Evolutionary conservation across 1,140 invertebrate genomes (phyloP).

Genomic region (Acromyrmex echinatior): DNA sequence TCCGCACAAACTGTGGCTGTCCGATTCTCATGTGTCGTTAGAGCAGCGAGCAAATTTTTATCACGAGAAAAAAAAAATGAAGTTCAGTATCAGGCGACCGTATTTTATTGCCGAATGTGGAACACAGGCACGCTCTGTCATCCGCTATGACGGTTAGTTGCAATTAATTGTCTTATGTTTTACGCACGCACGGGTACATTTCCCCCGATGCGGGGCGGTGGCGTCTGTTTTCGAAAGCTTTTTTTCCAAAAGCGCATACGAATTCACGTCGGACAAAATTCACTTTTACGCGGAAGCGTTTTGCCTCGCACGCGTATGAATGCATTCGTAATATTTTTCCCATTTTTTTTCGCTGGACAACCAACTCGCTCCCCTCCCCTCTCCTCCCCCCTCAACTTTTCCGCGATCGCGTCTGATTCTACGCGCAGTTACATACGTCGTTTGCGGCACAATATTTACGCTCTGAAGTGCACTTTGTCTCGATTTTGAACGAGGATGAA

Average conservation of each 20-base stretch:
- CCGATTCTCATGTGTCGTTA: not conserved
- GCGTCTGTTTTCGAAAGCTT: slow-evolving; percentile 40
- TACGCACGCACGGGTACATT: slow-evolving; percentile 7
- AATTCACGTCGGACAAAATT: slow-evolving; percentile 42
- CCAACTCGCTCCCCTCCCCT: not conserved
- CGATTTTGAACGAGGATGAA: not conserved
- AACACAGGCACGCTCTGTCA: not conserved
- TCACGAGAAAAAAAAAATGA: slow-evolving; percentile 18
- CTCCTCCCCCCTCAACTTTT: not conserved
- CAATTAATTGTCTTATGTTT: slow-evolving; percentile 56
- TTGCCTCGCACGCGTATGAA: slow-evolving; percentile 44
- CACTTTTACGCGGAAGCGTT: slow-evolving; percentile 38
- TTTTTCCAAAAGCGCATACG: slow-evolving; percentile 34
- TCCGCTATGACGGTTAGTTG: slow-evolving; percentile 13
- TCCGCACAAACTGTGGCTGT: not conserved
- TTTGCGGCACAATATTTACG: slow-evolving; percentile 53
- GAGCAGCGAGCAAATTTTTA: slow-evolving; percentile 9
- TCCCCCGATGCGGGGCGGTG: not conserved
- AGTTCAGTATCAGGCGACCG: not conserved
- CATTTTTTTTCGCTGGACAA: slow-evolving; percentile 3
- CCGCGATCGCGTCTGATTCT: not conserved
- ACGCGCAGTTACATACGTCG: slow-evolving; percentile 21
- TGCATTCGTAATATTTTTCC: slow-evolving; percentile 46
- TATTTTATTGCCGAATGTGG: slow-evolving; percentile 4
- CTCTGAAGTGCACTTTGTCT: slow-evolving; percentile 28